Conservation (phyloP, 2,888 invertebrate genomes). For the Phengaris arion region DNA sequence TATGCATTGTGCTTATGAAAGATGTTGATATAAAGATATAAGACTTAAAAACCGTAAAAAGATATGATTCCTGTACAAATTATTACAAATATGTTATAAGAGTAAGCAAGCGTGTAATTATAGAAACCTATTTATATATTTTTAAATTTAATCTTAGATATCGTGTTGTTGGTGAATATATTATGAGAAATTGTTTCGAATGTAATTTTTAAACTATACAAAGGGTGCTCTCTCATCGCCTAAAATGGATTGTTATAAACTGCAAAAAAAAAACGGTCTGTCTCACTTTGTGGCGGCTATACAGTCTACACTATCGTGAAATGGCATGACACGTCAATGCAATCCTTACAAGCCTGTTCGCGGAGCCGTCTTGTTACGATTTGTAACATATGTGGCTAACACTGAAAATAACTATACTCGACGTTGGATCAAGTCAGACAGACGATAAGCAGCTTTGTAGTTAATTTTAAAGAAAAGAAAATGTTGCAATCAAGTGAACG, state of each 20-base stretch:
- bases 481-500: background rate
- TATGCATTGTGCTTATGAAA: constrained; percentile 2
- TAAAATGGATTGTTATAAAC: background rate
- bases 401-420: too few relatives aligned
- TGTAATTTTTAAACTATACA: background rate
- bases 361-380: too few relatives aligned
- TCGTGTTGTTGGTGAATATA: background rate
- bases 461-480: too few relatives aligned
- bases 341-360: too few relatives aligned
- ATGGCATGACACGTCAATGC: too few relatives aligned
- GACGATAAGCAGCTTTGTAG: too few relatives aligned
- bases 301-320: too few relatives aligned
- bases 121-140: constrained; percentile 6
- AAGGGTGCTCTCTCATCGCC: background rate
- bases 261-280: too few relatives aligned
- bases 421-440: too few relatives aligned
- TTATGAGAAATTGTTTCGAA: background rate
- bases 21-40: constrained; percentile 1
- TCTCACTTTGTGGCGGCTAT: too few relatives aligned
- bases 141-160: background rate
- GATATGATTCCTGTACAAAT: constrained; percentile 22
- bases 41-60: constrained; percentile 6
- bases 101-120: background rate
- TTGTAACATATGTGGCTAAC: too few relatives aligned
- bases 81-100: constrained; percentile 19